Conservation (phyloP, 2,113 vertebrate species). For the Procavia capensis region DNA sequence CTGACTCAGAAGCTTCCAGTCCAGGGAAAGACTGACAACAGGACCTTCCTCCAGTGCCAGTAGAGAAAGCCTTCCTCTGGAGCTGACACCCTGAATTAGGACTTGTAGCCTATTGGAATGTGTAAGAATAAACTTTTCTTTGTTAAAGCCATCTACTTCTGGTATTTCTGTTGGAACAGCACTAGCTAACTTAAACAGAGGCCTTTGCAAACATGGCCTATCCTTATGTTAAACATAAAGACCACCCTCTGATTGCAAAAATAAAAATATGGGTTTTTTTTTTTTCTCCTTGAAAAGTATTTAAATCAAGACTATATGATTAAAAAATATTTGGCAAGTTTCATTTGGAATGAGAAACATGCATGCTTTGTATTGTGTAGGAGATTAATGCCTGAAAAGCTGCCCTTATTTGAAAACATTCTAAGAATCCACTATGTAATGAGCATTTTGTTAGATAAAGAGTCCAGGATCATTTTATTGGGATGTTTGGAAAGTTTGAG, state of each 20-base stretch:
- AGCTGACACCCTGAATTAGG: too few relatives aligned
- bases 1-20: too few relatives aligned
- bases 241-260: conserved; percentile 43
- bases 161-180: too few relatives aligned
- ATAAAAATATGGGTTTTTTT: neutral
- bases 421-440: neutral
- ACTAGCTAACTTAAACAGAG: too few relatives aligned
- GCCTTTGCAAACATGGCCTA: too few relatives aligned
- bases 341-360: neutral
- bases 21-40: too few relatives aligned
- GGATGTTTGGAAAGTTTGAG: neutral
- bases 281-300: neutral
- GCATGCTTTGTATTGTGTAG: neutral
- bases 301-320: neutral
- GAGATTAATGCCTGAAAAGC: neutral
- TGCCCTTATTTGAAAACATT: neutral
- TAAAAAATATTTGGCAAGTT: conserved; percentile 1
- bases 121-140: too few relatives aligned
- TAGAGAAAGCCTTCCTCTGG: too few relatives aligned
- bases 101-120: too few relatives aligned
- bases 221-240: too few relatives aligned
- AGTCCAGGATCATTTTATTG: neutral
- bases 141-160: too few relatives aligned
- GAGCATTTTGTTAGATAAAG: neutral
- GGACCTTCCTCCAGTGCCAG: too few relatives aligned